Conservation (phyloP, 2,113 vertebrate species). For the Scatophagus argus region DNA sequence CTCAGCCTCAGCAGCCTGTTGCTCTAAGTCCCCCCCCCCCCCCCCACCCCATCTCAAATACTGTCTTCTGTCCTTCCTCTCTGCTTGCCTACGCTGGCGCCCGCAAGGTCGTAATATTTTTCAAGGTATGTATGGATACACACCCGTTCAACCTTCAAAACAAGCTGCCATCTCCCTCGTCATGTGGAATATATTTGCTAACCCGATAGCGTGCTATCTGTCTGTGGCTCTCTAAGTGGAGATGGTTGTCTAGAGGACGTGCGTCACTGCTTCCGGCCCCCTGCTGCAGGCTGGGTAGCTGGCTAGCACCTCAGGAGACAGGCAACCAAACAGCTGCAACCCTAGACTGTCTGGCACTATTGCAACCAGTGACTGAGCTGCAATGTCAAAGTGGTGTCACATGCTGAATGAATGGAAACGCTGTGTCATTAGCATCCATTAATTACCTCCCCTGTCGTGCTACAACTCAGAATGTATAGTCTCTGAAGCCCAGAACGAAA, state of each 20-base stretch:
- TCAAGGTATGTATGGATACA: constrained; percentile 83
- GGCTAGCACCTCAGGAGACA: constrained; percentile 13
- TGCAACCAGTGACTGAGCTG: constrained; percentile 49
- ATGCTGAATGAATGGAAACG: constrained; percentile 42
- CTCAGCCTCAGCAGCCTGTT: constrained; percentile 37
- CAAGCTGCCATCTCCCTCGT: constrained; percentile 35
- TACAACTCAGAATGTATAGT: background rate
- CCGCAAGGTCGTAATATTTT: constrained; percentile 85
- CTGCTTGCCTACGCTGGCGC: constrained; percentile 76
- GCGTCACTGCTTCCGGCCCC: background rate
- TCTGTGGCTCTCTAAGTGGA: constrained; percentile 12
- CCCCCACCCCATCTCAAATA: constrained; percentile 68
- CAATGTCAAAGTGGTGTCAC: constrained; percentile 39
- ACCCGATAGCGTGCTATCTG: background rate
- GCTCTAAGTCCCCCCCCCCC: constrained; percentile 33
- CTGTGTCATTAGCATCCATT: constrained; percentile 54
- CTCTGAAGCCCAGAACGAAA: constrained; percentile 32
- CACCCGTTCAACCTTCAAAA: constrained; percentile 36
- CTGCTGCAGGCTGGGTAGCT: background rate
- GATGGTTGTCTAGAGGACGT: constrained; percentile 12
- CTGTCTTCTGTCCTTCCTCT: constrained; percentile 79
- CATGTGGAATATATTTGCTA: constrained; percentile 28
- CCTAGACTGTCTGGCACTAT: constrained; percentile 12
- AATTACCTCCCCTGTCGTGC: constrained; percentile 2
- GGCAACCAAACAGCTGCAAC: background rate